Base-by-base conservation (phyloP, 1,140 invertebrate genomes). In the Orussus abietinus region DNA sequence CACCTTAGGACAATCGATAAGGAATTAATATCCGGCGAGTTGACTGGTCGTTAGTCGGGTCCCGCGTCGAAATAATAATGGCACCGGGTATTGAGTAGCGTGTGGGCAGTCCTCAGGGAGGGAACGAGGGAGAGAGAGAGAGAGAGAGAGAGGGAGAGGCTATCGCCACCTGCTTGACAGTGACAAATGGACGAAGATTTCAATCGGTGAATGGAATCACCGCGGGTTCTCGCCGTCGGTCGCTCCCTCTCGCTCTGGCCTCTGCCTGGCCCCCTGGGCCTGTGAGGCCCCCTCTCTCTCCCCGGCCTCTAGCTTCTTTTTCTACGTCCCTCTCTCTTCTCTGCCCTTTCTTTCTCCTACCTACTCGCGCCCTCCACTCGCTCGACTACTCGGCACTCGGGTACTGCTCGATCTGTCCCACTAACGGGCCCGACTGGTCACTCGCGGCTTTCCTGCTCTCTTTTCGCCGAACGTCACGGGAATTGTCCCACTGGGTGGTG, bases 141-240 rank as follows among this genome's bases (percentile, higher is more conserved):
- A 58, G 5, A 5, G 53, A 60, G 53, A 62, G 55, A 38, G 21
- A 44, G 51, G 51, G 38, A 57, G 57, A 64, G 64, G 59, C 64
- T 77, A 77, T 77, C 74, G 75, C 75, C 75, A 77, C 75, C 74
- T 77, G 59, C 63, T 55, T 75, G 77, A 79, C 77, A 77, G 75
- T 79, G 77, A 79, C 76, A 79, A 79, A 79, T 79, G 76, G 75
- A 74, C 57, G 59, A 57, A 75, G 76, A 78, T 78, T 75, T 67
- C 67, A 73, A 79, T 79, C 77, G 69, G 72, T 77, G 75, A 77
- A 77, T 77, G 75, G 72, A 67, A 69, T 66, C 66, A 66, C 62
- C 62, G 53, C 55, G 53, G 55, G 47, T 51, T 57, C 42, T 49
- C 47, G 44, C 38, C 38, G 38, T 57, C 55, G 49, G 57, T 56